A percentile compares a stretch with the other conserved stretches of the same genome.
Conservation (phyloP, 2,113 vertebrate genomes). For the Scophthalmus maximus region DNA sequence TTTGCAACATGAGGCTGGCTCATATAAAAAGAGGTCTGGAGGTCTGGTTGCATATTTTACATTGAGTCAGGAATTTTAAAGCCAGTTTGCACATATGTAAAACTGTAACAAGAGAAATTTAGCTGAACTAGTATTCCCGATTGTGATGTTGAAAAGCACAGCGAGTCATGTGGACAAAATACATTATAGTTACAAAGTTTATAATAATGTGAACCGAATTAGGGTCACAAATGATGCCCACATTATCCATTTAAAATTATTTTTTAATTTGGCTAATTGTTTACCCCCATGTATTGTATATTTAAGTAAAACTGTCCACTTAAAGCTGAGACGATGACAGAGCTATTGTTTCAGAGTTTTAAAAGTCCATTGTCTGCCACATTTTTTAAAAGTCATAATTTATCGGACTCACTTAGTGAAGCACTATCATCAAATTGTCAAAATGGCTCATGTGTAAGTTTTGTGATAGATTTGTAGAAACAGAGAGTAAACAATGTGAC, state of each 20-base stretch:
- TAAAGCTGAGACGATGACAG: neutral
- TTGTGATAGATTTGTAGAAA: slow-evolving; percentile 14
- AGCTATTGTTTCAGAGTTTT: neutral
- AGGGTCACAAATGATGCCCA: no score
- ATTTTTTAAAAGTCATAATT: neutral
- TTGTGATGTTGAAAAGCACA: neutral
- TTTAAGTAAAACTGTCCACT: neutral
- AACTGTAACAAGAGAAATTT: neutral
- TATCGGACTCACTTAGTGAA: neutral
- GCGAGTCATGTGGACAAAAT: neutral
- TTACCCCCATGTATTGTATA: neutral
- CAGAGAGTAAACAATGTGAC: slow-evolving; percentile 29
- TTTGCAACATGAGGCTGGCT: slow-evolving; percentile 23
- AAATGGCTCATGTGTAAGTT: neutral
- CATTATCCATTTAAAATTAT: no score
- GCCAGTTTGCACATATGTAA: slow-evolving; percentile 1
- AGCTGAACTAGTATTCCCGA: neutral
- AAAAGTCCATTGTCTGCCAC: neutral
- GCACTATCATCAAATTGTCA: neutral
- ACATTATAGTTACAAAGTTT: neutral
- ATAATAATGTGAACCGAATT: no score
- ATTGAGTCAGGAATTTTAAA: slow-evolving; percentile 35
- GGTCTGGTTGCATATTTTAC: slow-evolving; percentile 29
- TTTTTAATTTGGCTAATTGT: no score
- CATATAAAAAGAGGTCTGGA: neutral